phyloP scores from a whole-genome alignment of 2,888 invertebrate species.

The Pedicia rivosa region DNA sequence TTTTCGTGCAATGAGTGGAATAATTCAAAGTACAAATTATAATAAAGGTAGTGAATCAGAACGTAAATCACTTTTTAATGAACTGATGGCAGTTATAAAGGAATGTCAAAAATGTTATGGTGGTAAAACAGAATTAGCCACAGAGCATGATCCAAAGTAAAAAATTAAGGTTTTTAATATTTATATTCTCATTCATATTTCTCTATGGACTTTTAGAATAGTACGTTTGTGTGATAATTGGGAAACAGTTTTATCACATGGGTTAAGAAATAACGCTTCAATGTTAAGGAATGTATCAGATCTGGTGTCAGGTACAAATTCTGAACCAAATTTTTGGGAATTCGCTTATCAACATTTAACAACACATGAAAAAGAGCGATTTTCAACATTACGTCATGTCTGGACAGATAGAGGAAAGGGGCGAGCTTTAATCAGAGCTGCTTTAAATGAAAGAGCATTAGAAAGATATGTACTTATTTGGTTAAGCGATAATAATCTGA shows the following conservation, averaged over 20 bases:
- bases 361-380: conserved; percentile 76
- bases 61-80: conserved; percentile 22
- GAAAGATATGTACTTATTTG: conserved; percentile 66
- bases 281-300: conserved; percentile 54
- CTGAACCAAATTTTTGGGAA: conserved; percentile 51
- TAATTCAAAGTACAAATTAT: not conserved
- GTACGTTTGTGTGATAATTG: conserved; percentile 50
- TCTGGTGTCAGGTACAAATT: conserved; percentile 39
- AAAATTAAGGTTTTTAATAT: conserved; percentile 14
- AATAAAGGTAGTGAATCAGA: not conserved
- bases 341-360: conserved; percentile 65
- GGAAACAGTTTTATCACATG: conserved; percentile 64
- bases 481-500: conserved; percentile 46
- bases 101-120: conserved; percentile 69
- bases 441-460: conserved; percentile 81
- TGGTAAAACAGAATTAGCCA: conserved; percentile 76
- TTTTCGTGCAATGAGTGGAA: not conserved
- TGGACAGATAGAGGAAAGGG: conserved; percentile 41
- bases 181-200: not conserved
- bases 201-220: conserved; percentile 27
- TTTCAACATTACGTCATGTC: conserved; percentile 45
- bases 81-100: conserved; percentile 21
- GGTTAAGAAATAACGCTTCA: conserved; percentile 42
- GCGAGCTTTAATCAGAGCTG: conserved; percentile 75
- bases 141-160: conserved; percentile 60